Conservation (phyloP, 30 jellyfish, hydroid and myxozoan species). For the Sanderia malayensis region DNA sequence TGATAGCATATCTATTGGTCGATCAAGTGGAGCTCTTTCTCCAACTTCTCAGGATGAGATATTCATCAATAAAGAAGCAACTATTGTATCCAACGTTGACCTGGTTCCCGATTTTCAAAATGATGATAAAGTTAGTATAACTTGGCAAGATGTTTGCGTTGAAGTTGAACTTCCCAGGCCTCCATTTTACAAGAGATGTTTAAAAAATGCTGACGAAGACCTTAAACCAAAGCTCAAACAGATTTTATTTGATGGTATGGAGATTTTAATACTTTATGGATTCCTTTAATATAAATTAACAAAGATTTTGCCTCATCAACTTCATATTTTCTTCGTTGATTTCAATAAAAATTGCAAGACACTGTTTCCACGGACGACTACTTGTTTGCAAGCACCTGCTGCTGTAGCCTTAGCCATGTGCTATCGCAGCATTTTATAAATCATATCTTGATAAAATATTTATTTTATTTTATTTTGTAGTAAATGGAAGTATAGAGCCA, state of each 20-base stretch:
- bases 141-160: constrained; percentile 63
- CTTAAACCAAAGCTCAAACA: constrained; percentile 21
- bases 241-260: constrained; percentile 51
- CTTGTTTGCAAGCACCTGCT: neutral
- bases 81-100: constrained; percentile 45
- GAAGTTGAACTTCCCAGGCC: constrained; percentile 67
- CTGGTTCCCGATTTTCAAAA: constrained; percentile 49
- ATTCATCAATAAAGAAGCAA: constrained; percentile 8
- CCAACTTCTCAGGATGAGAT: constrained; percentile 29
- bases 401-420: neutral
- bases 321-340: too few species aligned
- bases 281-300: too few species aligned
- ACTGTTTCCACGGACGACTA: neutral
- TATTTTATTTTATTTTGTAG: constrained; percentile 48
- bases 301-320: too few species aligned
- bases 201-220: constrained; percentile 16
- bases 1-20: constrained; percentile 11
- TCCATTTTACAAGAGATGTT: constrained; percentile 34
- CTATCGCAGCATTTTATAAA: neutral
- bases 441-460: neutral
- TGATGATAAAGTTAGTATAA: constrained; percentile 46
- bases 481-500: constrained; percentile 78
- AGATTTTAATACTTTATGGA: neutral
- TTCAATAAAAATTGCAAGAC: neutral
- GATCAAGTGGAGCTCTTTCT: constrained; percentile 12